Conservation (phyloP, 2,113 vertebrate genomes). For the Asarcornis scutulata region DNA sequence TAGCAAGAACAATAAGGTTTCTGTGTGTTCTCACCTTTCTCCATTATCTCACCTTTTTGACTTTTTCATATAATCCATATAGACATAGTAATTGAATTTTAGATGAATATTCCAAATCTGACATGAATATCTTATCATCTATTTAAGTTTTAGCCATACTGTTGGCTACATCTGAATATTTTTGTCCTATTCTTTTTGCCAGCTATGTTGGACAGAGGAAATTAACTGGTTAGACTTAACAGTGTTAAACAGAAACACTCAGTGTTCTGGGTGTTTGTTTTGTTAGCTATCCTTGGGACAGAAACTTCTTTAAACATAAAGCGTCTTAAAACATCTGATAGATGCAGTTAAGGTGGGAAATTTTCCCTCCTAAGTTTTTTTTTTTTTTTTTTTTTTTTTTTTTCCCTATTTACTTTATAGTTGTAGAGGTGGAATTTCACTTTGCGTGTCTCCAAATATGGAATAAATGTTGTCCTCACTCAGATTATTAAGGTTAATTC, state of each 20-base stretch:
- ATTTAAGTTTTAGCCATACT: background rate
- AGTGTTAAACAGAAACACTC: background rate
- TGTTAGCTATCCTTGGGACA: background rate
- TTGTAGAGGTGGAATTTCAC: background rate
- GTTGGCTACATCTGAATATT: background rate
- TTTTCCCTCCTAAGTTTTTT: fast-evolving
- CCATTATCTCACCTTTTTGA: background rate
- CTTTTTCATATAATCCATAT: background rate
- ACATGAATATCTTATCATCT: background rate
- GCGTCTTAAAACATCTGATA: background rate
- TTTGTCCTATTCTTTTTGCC: background rate
- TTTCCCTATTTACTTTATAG: background rate
- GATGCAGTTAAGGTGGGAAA: background rate
- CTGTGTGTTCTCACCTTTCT: background rate
- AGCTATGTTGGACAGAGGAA: background rate
- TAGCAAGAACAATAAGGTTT: background rate
- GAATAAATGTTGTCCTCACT: background rate
- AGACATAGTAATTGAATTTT: background rate
- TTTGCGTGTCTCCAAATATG: background rate
- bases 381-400: background rate
- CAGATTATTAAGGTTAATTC: background rate
- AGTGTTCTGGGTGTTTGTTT: background rate
- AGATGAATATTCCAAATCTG: background rate
- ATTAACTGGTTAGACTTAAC: background rate
- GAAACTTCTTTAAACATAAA: background rate